phyloP scores from a whole-genome alignment of 2,888 invertebrate species.

The Drosophila kokeensis region DNA sequence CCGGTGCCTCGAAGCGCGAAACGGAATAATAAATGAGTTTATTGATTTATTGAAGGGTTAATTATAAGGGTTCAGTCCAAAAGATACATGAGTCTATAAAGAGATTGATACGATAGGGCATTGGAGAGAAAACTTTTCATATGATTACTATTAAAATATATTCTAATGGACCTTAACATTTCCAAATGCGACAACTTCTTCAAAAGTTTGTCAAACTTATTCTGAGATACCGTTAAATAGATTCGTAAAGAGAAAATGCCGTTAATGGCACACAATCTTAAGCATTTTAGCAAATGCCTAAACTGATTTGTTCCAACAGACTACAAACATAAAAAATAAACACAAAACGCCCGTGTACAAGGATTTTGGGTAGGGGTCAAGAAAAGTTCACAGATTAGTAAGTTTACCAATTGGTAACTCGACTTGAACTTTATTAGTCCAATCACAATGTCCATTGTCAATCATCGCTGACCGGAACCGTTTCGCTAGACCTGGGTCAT shows the following conservation, averaged over 20 bases:
- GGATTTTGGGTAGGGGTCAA: conserved; percentile 36
- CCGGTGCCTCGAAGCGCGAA: neutral
- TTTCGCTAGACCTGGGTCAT: conserved; percentile 42
- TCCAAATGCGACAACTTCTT: conserved; percentile 37
- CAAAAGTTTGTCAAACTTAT: conserved; percentile 30
- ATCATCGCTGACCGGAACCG: conserved; percentile 48
- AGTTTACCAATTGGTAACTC: conserved; percentile 50
- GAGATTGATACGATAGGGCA: conserved; percentile 1
- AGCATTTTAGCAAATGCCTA: conserved; percentile 45
- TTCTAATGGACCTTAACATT: conserved; percentile 4
- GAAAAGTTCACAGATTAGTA: conserved; percentile 29
- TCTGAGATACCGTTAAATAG: conserved; percentile 30
- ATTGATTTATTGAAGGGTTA: conserved; percentile 40
- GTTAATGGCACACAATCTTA: conserved; percentile 51
- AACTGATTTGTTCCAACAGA: conserved; percentile 44
- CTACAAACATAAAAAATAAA: conserved; percentile 26
- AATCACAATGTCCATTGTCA: conserved; percentile 38
- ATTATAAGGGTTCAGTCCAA: conserved; percentile 4
- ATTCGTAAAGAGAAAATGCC: conserved; percentile 20
- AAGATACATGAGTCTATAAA: conserved; percentile 3
- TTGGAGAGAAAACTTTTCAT: conserved; percentile 17
- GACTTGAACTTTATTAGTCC: conserved; percentile 49
- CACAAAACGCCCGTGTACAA: neutral
- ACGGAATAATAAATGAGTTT: conserved; percentile 34
- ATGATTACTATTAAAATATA: conserved; percentile 14